Evolutionary conservation across 2,797 vertebrate species (phyloP).

Genomic region (Kryptopterus vitreolus): DNA sequence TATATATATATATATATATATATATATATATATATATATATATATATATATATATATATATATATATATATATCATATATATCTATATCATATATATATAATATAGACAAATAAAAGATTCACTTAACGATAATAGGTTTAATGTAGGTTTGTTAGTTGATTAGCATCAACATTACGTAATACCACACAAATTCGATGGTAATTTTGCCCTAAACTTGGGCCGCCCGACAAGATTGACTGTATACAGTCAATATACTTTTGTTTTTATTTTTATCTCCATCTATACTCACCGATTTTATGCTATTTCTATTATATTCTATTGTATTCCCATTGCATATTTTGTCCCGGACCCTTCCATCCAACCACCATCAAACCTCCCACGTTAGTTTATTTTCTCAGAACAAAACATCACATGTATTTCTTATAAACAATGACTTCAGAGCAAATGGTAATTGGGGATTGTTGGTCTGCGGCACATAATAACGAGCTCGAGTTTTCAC

Average conservation of each 20-base stretch:
- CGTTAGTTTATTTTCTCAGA: neutral
- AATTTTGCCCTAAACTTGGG: neutral
- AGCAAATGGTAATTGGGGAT: neutral
- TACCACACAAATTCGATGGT: neutral
- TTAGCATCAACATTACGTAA: neutral
- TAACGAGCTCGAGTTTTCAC: neutral
- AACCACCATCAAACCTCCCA: neutral
- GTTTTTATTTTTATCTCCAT: neutral
- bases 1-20: too few species aligned
- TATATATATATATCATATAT: too few species aligned
- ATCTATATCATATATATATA: too few species aligned
- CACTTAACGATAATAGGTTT: too few species aligned
- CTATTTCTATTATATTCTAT: too few species aligned
- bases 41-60: too few species aligned
- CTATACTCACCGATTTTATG: neutral
- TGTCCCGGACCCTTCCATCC: neutral
- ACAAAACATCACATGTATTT: neutral
- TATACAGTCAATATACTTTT: neutral
- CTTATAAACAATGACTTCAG: neutral
- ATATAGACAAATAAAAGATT: neutral
- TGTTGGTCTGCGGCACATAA: neutral
- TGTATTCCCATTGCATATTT: too few species aligned
- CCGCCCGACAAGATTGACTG: neutral
- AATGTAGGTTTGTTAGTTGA: neutral
- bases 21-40: too few species aligned